These are phyloP conservation scores for Polydrusus pterygomalis DNA, from an alignment of 2,888 invertebrate genomes.

Conservation along the genomic window DNA sequence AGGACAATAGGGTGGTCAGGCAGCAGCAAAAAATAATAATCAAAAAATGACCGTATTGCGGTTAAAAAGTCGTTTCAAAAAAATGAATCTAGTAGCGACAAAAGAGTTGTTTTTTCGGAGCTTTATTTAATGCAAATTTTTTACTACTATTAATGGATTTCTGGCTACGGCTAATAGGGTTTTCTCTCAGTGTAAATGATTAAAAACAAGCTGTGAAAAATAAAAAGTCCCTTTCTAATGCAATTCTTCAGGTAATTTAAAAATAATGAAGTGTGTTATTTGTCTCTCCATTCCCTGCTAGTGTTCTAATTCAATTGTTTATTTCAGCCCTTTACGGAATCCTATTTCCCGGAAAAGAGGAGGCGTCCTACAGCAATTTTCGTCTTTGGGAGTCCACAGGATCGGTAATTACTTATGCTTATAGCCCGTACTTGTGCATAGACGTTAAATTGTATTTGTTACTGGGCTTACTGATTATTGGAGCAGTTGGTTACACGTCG, in stretches of 20 bases:
- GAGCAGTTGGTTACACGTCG: constrained; percentile 83
- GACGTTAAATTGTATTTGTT: constrained; percentile 82
- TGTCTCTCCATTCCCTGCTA: neutral
- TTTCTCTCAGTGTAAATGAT: too few species aligned
- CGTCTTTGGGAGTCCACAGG: constrained; percentile 94
- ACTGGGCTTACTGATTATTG: constrained; percentile 80
- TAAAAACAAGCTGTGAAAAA: too few species aligned
- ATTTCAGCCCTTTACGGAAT: constrained; percentile 86
- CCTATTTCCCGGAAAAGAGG: constrained; percentile 88
- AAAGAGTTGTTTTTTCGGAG: too few species aligned
- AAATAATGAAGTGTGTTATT: constrained; percentile 7
- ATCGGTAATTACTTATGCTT: constrained; percentile 89
- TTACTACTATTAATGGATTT: neutral
- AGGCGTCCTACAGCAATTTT: constrained; percentile 95
- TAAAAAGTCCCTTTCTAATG: neutral
- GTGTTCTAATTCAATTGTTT: constrained; percentile 43
- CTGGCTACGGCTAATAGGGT: neutral
- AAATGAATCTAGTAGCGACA: too few species aligned
- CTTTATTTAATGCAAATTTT: too few species aligned
- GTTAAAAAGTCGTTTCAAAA: too few species aligned
- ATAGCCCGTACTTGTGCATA: constrained; percentile 86
- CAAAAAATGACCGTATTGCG: too few species aligned
- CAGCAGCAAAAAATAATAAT: too few species aligned
- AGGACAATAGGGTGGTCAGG: too few species aligned
- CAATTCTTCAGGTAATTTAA: neutral